Evolutionary conservation across 2,113 vertebrate genomes (phyloP).

Genomic region (Pelodiscus sinensis): DNA sequence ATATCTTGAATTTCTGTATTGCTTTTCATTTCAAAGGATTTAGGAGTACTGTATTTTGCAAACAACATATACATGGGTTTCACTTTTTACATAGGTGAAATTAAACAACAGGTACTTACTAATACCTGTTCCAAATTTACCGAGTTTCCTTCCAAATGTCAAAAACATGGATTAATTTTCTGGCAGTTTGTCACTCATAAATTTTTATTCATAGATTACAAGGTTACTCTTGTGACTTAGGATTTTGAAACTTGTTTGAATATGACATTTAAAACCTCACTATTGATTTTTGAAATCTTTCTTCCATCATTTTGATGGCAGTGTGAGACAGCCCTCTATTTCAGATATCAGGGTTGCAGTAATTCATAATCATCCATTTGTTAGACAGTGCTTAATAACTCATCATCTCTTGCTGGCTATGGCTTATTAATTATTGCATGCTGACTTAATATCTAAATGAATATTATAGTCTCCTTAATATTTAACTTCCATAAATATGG

Average conservation of each 20-base stretch:
- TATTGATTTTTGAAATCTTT: not conserved
- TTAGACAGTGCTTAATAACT: not conserved
- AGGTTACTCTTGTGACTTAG: not conserved
- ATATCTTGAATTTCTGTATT: constrained; percentile 37
- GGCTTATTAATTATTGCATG: not conserved
- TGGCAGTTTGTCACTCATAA: not conserved
- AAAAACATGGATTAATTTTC: not conserved
- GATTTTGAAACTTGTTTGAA: not conserved
- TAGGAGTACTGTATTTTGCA: not conserved
- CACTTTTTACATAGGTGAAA: constrained; percentile 14
- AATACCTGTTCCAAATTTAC: constrained; percentile 1
- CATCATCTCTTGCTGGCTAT: not conserved
- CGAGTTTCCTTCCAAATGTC: not conserved
- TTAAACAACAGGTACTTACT: constrained; percentile 17
- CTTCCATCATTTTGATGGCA: not conserved
- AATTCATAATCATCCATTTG: not conserved
- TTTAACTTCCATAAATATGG: not conserved
- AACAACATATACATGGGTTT: not conserved
- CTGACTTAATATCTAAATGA: not conserved
- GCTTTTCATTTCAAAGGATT: constrained; percentile 54
- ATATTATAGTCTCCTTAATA: not conserved
- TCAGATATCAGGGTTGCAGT: not conserved
- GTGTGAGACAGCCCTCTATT: not conserved
- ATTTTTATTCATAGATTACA: not conserved
- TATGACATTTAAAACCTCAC: not conserved